Evolutionary conservation across 2,113 vertebrate genomes (phyloP).

Genomic region (Calyptommatus sinebrachiatus): DNA sequence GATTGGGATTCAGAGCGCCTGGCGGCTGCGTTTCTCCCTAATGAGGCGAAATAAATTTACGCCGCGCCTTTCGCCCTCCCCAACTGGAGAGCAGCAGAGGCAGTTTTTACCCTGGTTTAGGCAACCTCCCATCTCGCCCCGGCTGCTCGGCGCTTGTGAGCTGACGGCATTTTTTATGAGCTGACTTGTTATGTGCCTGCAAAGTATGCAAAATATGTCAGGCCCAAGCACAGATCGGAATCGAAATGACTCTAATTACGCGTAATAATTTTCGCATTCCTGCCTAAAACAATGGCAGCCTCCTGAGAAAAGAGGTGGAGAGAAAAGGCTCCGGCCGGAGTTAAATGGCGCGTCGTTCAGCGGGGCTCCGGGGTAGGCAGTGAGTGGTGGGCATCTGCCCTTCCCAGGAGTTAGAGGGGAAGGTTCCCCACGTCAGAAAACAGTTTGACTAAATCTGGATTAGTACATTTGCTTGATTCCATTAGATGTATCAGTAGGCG

Average conservation of each 20-base stretch:
- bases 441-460: too few species aligned
- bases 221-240: slow-evolving; percentile 67
- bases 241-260: slow-evolving; percentile 72
- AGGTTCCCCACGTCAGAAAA: slow-evolving; percentile 33
- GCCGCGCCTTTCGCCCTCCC: not conserved
- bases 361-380: slow-evolving; percentile 47
- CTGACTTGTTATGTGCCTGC: slow-evolving; percentile 57
- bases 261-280: slow-evolving; percentile 74
- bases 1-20: not conserved
- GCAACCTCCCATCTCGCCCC: slow-evolving; percentile 36
- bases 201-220: slow-evolving; percentile 65
- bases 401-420: slow-evolving; percentile 45
- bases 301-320: not conserved
- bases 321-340: slow-evolving; percentile 50
- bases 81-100: slow-evolving; percentile 25
- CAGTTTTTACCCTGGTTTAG: slow-evolving; percentile 44
- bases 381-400: slow-evolving; percentile 64
- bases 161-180: slow-evolving; percentile 68
- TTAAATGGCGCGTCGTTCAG: slow-evolving; percentile 73
- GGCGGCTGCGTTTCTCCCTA: slow-evolving; percentile 10
- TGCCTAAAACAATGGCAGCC: slow-evolving; percentile 67
- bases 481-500: too few species aligned
- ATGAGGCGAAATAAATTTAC: slow-evolving; percentile 45
- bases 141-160: slow-evolving; percentile 29
- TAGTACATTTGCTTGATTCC: too few species aligned